A percentile compares a stretch with the other conserved stretches of the same genome.
These are phyloP conservation scores for Isichthys henryi DNA, from an alignment of 2,113 vertebrate genomes.

Conservation along the genomic window DNA sequence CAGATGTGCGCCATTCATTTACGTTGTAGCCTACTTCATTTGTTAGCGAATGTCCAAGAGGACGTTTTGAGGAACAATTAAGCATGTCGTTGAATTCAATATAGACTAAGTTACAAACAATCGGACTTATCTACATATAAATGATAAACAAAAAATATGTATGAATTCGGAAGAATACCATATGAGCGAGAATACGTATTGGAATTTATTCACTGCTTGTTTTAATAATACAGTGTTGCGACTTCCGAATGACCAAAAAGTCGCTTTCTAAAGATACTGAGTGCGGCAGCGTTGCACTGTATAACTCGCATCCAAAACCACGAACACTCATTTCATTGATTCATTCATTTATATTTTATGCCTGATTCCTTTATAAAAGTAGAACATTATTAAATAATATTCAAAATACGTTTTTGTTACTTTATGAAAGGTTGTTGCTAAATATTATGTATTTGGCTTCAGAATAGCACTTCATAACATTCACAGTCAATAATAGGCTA, in stretches of 20 bases:
- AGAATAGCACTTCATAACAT: not conserved
- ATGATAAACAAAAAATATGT: not conserved
- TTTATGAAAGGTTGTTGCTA: not conserved
- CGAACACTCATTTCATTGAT: not conserved
- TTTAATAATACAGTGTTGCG: not conserved
- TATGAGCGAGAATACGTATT: not conserved
- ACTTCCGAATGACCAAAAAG: not conserved
- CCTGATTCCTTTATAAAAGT: not conserved
- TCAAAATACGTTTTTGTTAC: not conserved
- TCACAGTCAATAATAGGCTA: not conserved
- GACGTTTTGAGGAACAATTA: slow-evolving; percentile 1
- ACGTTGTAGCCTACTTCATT: slow-evolving; percentile 4
- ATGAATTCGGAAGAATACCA: not conserved
- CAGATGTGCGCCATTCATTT: slow-evolving; percentile 8
- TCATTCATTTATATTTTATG: not conserved
- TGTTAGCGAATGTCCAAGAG: not conserved
- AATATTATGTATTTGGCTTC: not conserved
- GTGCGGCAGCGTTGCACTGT: not conserved
- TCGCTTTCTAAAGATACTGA: not conserved
- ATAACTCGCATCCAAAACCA: not conserved
- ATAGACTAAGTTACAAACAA: not conserved
- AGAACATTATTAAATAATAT: not conserved
- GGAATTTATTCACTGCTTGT: not conserved
- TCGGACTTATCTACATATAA: not conserved
- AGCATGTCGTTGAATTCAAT: not conserved